Evolutionary conservation across 2,113 vertebrate species (phyloP).

Genomic region (Axis porcinus): DNA sequence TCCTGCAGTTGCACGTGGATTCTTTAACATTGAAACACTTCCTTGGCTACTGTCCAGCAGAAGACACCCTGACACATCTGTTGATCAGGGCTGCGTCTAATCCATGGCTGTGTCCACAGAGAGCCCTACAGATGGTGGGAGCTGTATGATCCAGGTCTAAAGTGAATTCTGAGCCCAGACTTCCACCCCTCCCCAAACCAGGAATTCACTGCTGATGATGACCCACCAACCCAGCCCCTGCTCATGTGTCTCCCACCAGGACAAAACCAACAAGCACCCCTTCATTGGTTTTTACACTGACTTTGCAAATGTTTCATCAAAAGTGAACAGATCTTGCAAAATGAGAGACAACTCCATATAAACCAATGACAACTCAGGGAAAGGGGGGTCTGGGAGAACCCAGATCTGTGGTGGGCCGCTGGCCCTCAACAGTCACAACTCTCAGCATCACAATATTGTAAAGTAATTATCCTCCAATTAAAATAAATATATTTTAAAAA

Average conservation of each 20-base stretch:
- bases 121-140: neutral
- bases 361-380: neutral
- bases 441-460: neutral
- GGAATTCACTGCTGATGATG: neutral
- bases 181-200: neutral
- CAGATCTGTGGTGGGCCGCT: neutral
- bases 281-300: neutral
- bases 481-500: neutral
- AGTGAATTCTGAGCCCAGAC: neutral
- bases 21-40: neutral
- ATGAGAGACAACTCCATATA: neutral
- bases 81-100: neutral
- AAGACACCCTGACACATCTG: neutral
- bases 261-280: neutral
- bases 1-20: neutral
- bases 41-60: neutral
- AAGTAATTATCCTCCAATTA: neutral
- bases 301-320: neutral
- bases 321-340: neutral
- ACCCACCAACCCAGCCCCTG: neutral
- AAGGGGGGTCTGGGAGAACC: neutral
- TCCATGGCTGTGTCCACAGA: neutral
- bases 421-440: neutral
- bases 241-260: fast-evolving
- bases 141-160: neutral